Percentiles rank a stretch among this genome's conserved stretches.
Evolutionary conservation across 2,797 vertebrate genomes (phyloP).

Genomic region (Poecilia picta): DNA sequence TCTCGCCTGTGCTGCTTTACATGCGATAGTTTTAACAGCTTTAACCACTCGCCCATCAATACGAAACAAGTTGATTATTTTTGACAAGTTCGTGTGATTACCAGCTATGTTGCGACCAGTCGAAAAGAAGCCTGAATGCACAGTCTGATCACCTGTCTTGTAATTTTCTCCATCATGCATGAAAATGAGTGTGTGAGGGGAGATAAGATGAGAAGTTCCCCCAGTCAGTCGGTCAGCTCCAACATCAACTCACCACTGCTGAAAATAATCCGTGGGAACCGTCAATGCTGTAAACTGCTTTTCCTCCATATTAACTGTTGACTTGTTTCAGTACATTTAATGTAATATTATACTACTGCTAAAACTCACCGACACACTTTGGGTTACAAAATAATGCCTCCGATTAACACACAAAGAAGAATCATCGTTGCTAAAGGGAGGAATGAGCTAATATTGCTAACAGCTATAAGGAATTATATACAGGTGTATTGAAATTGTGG

Average conservation of each 20-base stretch:
- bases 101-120: neutral
- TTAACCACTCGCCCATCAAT: neutral
- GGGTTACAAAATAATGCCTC: neutral
- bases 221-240: conserved; percentile 50
- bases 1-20: neutral
- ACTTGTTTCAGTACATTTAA: conserved; percentile 50
- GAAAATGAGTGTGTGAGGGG: conserved; percentile 29
- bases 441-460: neutral
- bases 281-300: conserved; percentile 80
- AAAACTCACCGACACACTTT: neutral
- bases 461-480: neutral
- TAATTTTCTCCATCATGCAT: conserved; percentile 8
- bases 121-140: neutral
- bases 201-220: conserved; percentile 44
- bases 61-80: neutral
- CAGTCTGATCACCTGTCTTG: neutral
- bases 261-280: conserved; percentile 81
- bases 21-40: neutral
- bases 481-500: neutral
- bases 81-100: neutral
- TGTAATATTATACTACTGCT: neutral
- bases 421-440: neutral
- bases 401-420: conserved; percentile 1
- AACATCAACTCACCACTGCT: conserved; percentile 82
- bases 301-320: conserved; percentile 81